These are phyloP conservation scores for Podiceps cristatus DNA, from an alignment of 2,113 vertebrate species.

Conservation along the genomic window DNA sequence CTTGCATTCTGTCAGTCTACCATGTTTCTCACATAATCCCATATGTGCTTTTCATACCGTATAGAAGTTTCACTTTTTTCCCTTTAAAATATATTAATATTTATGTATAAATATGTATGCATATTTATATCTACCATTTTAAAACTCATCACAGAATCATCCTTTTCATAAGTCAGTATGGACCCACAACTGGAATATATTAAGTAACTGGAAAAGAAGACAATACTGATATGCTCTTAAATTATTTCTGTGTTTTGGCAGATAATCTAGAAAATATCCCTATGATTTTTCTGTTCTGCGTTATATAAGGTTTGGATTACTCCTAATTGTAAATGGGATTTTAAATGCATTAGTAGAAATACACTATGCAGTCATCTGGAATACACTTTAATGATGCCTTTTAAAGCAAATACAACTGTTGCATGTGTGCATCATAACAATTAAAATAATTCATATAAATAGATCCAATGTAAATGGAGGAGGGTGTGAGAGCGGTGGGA, in stretches of 20 bases:
- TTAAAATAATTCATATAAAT: not conserved
- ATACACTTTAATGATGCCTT: not conserved
- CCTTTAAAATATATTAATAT: not conserved
- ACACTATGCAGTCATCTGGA: not conserved
- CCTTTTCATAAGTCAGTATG: not conserved
- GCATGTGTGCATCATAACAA: not conserved
- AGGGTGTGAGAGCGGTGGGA: fast-evolving
- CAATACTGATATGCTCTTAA: not conserved
- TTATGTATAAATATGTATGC: not conserved
- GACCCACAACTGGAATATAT: not conserved
- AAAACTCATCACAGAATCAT: not conserved
- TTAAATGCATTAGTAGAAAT: not conserved
- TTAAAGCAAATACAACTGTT: not conserved
- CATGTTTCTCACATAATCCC: not conserved
- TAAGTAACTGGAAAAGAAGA: not conserved
- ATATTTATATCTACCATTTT: not conserved
- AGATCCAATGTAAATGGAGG: not conserved
- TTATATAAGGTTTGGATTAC: not conserved
- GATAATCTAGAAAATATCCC: not conserved
- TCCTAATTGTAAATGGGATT: not conserved
- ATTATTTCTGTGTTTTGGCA: not conserved
- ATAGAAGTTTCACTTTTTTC: not conserved
- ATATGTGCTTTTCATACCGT: not conserved
- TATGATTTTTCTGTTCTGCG: not conserved
- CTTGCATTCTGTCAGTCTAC: slow-evolving; percentile 4